Base-by-base conservation (phyloP, 1,140 invertebrate genomes). In the Stegodyphus mimosarum region DNA sequence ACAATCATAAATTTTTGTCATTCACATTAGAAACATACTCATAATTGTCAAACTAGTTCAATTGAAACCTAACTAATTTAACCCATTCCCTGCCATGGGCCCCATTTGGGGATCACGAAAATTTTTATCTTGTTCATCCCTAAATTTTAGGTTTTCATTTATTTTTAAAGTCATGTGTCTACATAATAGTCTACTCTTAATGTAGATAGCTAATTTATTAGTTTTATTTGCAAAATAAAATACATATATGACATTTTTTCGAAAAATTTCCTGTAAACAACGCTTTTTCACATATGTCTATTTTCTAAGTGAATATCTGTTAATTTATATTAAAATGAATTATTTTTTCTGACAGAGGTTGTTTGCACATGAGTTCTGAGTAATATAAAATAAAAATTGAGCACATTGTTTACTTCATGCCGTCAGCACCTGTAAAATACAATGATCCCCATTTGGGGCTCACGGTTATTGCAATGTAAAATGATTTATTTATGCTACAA, bases 141-240 rank as follows among this genome's bases (percentile, higher is more conserved):
- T 73, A 73, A 73, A 73, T 73, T 73, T 73, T 73, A 73, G 71
- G 71, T 73, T 73, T 73, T 73, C 71, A 73, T 73, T 73, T 73
- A 60, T 60, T 60, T 60, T 60, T 60, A 60, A 60, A 60, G 55
- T 60, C 55, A 60, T 60, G 55, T 60, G 55, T 60, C 55, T 60
- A 60, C 55, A 60, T 60, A 60, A 60, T 60, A 60, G 55, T 60
- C 55, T 67, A 67, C 64, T 67, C 64, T 67, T 67, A 67, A 67
- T 67, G 64, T 67, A 67, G 64, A 67, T 67, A 67, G 64, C 64
- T 67, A 67, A 17, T 67, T 67, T 67, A 67, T 67, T 67, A 67
- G 64, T 67, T 67, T 67, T 67, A 67, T 67, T 67, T 67, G 64
- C 64, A 67, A 67, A 67, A 67, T 67, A 67, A 67, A 67, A 67